Conservation (phyloP, 2,888 invertebrate genomes). For the Ophraella communa region DNA sequence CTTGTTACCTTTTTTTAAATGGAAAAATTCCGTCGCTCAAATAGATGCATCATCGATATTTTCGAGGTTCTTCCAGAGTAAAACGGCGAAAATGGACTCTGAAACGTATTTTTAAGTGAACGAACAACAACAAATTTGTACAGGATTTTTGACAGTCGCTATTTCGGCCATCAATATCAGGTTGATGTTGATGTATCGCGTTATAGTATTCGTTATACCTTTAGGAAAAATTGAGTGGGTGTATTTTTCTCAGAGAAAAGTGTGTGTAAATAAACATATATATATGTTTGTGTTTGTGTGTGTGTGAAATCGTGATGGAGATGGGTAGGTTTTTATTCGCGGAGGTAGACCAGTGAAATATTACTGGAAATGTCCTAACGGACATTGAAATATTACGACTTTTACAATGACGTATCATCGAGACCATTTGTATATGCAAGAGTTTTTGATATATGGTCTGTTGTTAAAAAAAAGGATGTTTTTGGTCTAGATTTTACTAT, state of each 20-base stretch:
- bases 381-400: constrained; percentile 60
- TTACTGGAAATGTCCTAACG: constrained; percentile 55
- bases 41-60: background rate
- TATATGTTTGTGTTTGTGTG: too few relatives aligned
- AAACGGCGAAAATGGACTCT: constrained; percentile 24
- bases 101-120: constrained; percentile 38
- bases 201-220: constrained; percentile 47
- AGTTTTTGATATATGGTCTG: constrained; percentile 58
- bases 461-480: constrained; percentile 31
- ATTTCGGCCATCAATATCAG: constrained; percentile 58
- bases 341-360: constrained; percentile 57
- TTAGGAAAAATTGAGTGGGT: constrained; percentile 57
- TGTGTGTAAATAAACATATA: constrained; percentile 58
- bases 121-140: constrained; percentile 40
- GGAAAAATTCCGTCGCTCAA: too few relatives aligned
- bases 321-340: constrained; percentile 44
- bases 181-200: constrained; percentile 54
- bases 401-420: constrained; percentile 61
- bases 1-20: too few relatives aligned
- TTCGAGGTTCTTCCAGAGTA: background rate
- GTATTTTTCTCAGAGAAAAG: constrained; percentile 57
- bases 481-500: constrained; percentile 36
- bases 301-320: too few relatives aligned
- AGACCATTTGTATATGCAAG: constrained; percentile 57
- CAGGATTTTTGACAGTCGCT: constrained; percentile 59